Evolutionary conservation across 2,113 vertebrate genomes (phyloP).

Genomic region (Cheirogaleus medius): DNA sequence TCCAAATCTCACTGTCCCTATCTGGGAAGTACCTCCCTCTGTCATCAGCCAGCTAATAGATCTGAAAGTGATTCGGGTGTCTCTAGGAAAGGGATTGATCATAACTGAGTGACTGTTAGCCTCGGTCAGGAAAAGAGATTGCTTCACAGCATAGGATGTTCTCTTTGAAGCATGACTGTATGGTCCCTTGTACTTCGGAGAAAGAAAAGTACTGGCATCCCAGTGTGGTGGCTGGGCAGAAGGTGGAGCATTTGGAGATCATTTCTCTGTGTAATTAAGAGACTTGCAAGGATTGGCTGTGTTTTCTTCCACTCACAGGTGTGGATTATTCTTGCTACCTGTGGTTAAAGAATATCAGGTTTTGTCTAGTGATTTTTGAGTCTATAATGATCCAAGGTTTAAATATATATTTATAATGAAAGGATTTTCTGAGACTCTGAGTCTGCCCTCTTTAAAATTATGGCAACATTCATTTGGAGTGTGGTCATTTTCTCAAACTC

Average conservation of each 20-base stretch:
- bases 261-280: conserved; percentile 49
- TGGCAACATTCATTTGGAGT: conserved; percentile 55
- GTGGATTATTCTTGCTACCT: neutral
- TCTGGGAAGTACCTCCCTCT: neutral
- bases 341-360: neutral
- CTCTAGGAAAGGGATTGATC: neutral
- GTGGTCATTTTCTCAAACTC: conserved; percentile 58
- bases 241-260: neutral
- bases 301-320: conserved; percentile 13
- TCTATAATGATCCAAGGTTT: conserved; percentile 74
- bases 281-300: neutral
- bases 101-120: neutral
- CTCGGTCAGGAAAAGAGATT: neutral
- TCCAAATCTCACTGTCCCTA: neutral
- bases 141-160: neutral
- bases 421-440: conserved; percentile 68
- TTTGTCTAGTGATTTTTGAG: conserved; percentile 55
- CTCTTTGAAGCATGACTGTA: conserved; percentile 4
- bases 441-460: conserved; percentile 64
- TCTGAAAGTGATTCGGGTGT: neutral
- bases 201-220: neutral
- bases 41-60: conserved; percentile 2
- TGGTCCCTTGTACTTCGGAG: neutral
- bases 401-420: conserved; percentile 34
- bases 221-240: neutral